These are phyloP conservation scores for Cephus pygmeus DNA, from an alignment of 2,888 invertebrate genomes.

Conservation along the genomic window DNA sequence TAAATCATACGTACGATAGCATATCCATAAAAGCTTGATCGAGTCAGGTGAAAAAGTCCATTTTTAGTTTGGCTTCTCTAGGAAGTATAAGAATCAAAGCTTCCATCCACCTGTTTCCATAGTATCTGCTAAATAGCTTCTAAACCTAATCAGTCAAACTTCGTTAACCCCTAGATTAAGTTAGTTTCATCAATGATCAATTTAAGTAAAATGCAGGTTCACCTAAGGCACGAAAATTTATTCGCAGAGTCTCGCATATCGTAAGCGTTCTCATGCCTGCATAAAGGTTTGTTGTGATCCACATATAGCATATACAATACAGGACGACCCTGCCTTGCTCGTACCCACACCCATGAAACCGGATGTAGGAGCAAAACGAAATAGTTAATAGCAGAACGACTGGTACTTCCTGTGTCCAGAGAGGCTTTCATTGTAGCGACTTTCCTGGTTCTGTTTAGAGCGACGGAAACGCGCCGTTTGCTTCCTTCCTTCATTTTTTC, in stretches of 20 bases:
- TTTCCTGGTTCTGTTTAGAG: conserved; percentile 27
- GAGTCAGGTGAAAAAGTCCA: too few species aligned
- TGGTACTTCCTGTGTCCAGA: conserved; percentile 48
- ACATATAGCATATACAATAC: background rate
- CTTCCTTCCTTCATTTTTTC: conserved; percentile 38
- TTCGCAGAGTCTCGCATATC: background rate
- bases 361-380: conserved; percentile 31
- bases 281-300: background rate
- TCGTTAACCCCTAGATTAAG: background rate
- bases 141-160: background rate
- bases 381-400: conserved; percentile 50
- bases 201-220: background rate
- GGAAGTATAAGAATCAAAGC: too few species aligned
- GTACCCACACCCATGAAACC: background rate
- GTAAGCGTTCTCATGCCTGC: background rate
- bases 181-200: background rate
- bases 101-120: too few species aligned
- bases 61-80: too few species aligned
- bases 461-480: conserved; percentile 32
- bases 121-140: too few species aligned
- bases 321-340: background rate
- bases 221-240: background rate
- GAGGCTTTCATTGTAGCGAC: conserved; percentile 40
- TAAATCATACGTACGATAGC: too few species aligned
- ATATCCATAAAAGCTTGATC: too few species aligned